Conservation (phyloP, 2,888 invertebrate species). For the Fragum whitleyi region DNA sequence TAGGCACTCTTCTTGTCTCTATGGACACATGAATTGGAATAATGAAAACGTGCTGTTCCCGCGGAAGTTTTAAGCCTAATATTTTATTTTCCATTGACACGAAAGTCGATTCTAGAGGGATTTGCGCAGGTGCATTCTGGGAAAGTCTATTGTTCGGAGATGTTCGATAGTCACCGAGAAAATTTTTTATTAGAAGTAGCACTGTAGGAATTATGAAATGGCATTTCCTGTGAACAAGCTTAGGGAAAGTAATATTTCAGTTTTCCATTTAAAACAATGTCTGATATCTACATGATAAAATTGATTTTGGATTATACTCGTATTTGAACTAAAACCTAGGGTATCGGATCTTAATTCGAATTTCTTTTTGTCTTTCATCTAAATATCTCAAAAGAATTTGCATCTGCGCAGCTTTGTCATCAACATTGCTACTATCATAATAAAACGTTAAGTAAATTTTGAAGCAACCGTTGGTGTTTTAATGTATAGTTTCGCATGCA, state of each 20-base stretch:
- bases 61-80: slow-evolving; percentile 65
- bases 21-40: slow-evolving; percentile 50
- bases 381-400: no score
- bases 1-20: slow-evolving; percentile 57
- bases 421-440: no score
- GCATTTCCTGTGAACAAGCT: slow-evolving; percentile 4
- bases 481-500: no score
- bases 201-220: slow-evolving; percentile 27
- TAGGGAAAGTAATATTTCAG: neutral
- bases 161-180: slow-evolving; percentile 9
- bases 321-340: no score
- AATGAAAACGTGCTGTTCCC: slow-evolving; percentile 49
- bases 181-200: slow-evolving; percentile 18
- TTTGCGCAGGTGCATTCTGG: slow-evolving; percentile 55
- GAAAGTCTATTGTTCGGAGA: slow-evolving; percentile 26
- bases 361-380: no score
- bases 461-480: no score
- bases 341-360: no score
- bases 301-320: no score
- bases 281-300: neutral
- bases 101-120: slow-evolving; percentile 55
- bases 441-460: no score
- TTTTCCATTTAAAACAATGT: neutral
- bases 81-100: slow-evolving; percentile 62
- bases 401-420: no score